A percentile compares a stretch with the other conserved stretches of the same genome.
Evolutionary conservation across 2,888 invertebrate species (phyloP).

Genomic region (Eupithecia inturbata): DNA sequence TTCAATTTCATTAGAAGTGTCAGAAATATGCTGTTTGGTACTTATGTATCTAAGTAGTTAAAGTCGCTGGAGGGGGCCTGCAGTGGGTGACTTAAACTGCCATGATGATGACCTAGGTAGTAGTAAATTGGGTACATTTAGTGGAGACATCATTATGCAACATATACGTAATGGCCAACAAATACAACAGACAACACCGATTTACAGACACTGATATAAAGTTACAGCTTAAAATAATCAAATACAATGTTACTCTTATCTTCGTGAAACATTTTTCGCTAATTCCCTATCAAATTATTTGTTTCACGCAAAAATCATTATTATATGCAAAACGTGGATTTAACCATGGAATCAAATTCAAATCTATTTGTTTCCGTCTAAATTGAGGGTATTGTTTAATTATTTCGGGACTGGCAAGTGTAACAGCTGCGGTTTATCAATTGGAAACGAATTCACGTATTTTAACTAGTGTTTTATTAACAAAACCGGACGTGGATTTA

Average conservation of each 20-base stretch:
- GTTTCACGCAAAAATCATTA: not conserved
- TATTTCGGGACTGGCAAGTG: slow-evolving; percentile 24
- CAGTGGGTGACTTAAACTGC: too few species aligned
- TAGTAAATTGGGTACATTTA: too few species aligned
- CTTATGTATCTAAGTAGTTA: too few species aligned
- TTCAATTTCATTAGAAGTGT: too few species aligned
- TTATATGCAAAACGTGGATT: slow-evolving; percentile 11
- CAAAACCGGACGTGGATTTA: not conserved
- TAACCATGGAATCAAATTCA: slow-evolving; percentile 9
- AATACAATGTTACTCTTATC: not conserved
- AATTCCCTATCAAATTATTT: not conserved
- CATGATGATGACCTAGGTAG: too few species aligned
- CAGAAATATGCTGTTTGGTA: too few species aligned
- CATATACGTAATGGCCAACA: too few species aligned
- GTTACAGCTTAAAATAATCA: not conserved
- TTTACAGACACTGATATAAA: not conserved
- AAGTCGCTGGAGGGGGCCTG: too few species aligned
- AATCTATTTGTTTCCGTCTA: slow-evolving; percentile 16
- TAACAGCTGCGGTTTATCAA: slow-evolving; percentile 25
- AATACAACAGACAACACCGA: not conserved
- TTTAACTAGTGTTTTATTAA: slow-evolving; percentile 6
- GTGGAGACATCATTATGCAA: too few species aligned
- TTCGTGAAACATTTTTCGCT: not conserved
- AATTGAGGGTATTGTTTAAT: slow-evolving; percentile 29
- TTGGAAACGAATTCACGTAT: slow-evolving; percentile 20